Conservation (phyloP, 1,140 invertebrate species). For the Hycleus phaleratus region DNA sequence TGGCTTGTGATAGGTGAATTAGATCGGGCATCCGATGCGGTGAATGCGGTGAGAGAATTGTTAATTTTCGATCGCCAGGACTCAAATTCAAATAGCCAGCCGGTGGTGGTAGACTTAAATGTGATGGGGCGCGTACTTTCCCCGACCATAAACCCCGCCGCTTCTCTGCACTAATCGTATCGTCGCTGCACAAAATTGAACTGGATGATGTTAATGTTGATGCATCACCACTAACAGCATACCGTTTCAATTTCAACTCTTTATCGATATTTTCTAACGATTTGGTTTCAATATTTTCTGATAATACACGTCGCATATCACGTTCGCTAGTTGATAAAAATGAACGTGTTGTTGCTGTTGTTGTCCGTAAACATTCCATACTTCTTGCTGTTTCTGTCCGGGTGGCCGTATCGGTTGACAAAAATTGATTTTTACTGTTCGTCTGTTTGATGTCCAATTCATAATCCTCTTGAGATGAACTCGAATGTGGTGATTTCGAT, state of each 20-base stretch:
- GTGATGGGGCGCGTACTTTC: conserved; percentile 50
- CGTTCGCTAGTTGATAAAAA: conserved; percentile 56
- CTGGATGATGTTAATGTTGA: conserved; percentile 29
- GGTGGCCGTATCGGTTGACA: conserved; percentile 42
- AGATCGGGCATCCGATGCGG: conserved; percentile 53
- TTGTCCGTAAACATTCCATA: conserved; percentile 57
- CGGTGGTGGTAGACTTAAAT: conserved; percentile 59
- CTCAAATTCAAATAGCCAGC: conserved; percentile 44
- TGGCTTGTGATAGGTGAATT: conserved; percentile 49
- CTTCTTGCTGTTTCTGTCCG: conserved; percentile 56
- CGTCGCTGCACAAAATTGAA: conserved; percentile 29
- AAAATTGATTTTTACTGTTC: conserved; percentile 47
- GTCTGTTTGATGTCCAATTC: conserved; percentile 47
- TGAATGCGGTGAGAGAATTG: conserved; percentile 67
- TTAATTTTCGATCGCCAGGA: conserved; percentile 52
- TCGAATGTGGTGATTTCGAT: conserved; percentile 57
- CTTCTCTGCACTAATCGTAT: conserved; percentile 50
- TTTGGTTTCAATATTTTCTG: conserved; percentile 44
- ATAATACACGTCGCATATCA: conserved; percentile 51
- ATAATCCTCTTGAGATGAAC: conserved; percentile 63
- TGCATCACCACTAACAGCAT: conserved; percentile 53
- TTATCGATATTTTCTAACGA: conserved; percentile 50
- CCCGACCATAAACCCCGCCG: conserved; percentile 58
- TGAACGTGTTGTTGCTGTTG: conserved; percentile 35
- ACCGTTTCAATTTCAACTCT: conserved; percentile 50